phyloP scores from a whole-genome alignment of 2,888 invertebrate genomes.

The Spodoptera exigua region DNA sequence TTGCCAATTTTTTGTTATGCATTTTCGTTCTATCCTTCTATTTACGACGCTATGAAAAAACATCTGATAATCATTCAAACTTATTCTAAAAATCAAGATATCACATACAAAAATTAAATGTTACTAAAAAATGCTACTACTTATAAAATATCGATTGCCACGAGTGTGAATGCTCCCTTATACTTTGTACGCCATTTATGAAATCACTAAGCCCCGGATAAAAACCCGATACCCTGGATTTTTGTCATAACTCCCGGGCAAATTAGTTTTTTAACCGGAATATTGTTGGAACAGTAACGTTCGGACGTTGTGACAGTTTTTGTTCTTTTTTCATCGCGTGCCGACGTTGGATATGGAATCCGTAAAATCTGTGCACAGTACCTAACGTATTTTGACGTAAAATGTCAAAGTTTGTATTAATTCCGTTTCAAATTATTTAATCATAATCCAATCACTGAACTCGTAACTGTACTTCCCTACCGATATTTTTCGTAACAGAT shows the following conservation, averaged over 20 bases:
- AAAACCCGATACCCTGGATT: slow-evolving; percentile 48
- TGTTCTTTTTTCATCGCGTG: slow-evolving; percentile 11
- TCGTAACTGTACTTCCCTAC: slow-evolving; percentile 13
- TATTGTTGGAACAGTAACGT: slow-evolving; percentile 28
- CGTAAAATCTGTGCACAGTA: neutral
- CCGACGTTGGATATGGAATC: neutral
- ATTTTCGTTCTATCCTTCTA: no score
- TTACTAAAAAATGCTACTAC: no score
- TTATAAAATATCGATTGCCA: neutral
- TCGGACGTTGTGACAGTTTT: slow-evolving; percentile 14
- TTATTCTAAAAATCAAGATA: no score
- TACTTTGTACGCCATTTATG: slow-evolving; percentile 41
- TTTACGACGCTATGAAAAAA: no score
- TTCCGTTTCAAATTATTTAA: neutral
- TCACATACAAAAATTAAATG: no score
- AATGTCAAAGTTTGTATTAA: neutral
- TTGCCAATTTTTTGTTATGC: no score
- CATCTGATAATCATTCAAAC: no score
- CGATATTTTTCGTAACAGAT: slow-evolving; percentile 34
- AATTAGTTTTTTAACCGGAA: slow-evolving; percentile 53
- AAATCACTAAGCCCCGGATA: slow-evolving; percentile 52
- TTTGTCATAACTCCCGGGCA: slow-evolving; percentile 52
- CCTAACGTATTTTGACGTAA: neutral
- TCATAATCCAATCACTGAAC: slow-evolving; percentile 16
- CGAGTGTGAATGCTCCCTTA: slow-evolving; percentile 23